A percentile compares a stretch with the other conserved stretches of the same genome.
phyloP scores from a whole-genome alignment of 2,797 vertebrate species.

The Synaphobranchus kaupii region DNA sequence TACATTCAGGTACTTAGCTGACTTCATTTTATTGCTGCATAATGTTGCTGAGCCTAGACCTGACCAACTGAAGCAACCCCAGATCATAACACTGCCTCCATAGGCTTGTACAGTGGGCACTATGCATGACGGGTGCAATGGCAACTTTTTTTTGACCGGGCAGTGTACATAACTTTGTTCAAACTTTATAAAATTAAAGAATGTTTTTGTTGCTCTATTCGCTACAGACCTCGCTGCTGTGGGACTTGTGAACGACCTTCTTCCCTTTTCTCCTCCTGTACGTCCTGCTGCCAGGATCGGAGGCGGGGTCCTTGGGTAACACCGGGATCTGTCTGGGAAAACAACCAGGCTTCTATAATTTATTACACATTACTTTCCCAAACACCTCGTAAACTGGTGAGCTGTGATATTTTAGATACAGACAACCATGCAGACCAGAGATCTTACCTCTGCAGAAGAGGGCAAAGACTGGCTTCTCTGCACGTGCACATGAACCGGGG shows the following conservation, averaged over 20 bases:
- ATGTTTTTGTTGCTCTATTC: not conserved
- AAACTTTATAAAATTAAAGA: not conserved
- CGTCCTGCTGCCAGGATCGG: not conserved
- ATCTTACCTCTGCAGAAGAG: conserved; percentile 24
- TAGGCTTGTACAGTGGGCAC: too few species aligned
- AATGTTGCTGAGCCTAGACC: too few species aligned
- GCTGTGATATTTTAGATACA: not conserved
- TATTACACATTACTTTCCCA: not conserved
- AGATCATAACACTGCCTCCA: too few species aligned
- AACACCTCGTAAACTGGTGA: not conserved
- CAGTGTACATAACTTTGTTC: not conserved
- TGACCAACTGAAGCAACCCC: too few species aligned
- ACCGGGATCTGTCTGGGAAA: not conserved
- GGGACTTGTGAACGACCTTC: not conserved
- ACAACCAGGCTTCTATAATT: not conserved
- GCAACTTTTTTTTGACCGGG: too few species aligned
- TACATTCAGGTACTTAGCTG: too few species aligned
- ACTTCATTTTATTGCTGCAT: too few species aligned
- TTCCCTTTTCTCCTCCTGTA: not conserved
- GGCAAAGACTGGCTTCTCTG: conserved; percentile 34
- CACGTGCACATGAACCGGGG: conserved; percentile 38
- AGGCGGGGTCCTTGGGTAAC: not conserved
- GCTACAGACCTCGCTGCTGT: conserved; percentile 18
- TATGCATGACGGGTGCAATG: too few species aligned
- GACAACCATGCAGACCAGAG: not conserved